Conservation (phyloP, 2,797 vertebrate genomes). For the Trematocara caparti region DNA sequence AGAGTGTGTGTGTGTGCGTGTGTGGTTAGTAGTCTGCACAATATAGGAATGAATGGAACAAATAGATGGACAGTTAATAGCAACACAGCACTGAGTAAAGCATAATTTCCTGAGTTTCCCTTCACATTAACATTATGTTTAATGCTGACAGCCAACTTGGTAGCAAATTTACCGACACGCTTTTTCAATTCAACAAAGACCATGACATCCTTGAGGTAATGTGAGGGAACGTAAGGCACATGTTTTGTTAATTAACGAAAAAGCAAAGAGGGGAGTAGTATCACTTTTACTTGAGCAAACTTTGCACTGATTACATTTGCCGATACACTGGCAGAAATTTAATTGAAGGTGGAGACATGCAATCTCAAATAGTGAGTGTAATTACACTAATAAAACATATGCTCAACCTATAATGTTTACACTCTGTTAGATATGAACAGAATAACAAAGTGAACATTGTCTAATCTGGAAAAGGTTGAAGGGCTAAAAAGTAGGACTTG, state of each 20-base stretch:
- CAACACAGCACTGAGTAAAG: not conserved
- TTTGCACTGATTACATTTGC: conserved; percentile 28
- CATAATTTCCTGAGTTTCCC: conserved; percentile 16
- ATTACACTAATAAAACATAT: conserved; percentile 1
- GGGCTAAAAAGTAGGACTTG: not conserved
- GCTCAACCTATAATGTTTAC: conserved; percentile 9
- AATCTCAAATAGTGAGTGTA: not conserved
- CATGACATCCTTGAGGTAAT: conserved; percentile 39
- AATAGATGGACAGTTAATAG: too few species aligned
- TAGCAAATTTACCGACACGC: conserved; percentile 11
- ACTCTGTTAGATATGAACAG: not conserved
- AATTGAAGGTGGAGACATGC: conserved; percentile 16
- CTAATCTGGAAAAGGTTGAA: not conserved
- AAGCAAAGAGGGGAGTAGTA: conserved; percentile 1
- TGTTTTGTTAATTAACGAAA: conserved; percentile 38
- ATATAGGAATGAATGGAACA: too few species aligned
- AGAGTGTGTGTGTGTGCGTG: too few species aligned
- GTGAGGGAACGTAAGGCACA: conserved; percentile 12
- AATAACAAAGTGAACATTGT: not conserved
- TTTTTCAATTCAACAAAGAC: conserved; percentile 53
- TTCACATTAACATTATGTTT: conserved; percentile 18
- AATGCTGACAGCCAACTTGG: conserved; percentile 21
- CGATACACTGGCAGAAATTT: conserved; percentile 27
- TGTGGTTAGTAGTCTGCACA: too few species aligned
- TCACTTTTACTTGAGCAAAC: conserved; percentile 28